Evolutionary conservation across 1,140 invertebrate genomes (phyloP).

Genomic region (Drosophila sturtevanti): DNA sequence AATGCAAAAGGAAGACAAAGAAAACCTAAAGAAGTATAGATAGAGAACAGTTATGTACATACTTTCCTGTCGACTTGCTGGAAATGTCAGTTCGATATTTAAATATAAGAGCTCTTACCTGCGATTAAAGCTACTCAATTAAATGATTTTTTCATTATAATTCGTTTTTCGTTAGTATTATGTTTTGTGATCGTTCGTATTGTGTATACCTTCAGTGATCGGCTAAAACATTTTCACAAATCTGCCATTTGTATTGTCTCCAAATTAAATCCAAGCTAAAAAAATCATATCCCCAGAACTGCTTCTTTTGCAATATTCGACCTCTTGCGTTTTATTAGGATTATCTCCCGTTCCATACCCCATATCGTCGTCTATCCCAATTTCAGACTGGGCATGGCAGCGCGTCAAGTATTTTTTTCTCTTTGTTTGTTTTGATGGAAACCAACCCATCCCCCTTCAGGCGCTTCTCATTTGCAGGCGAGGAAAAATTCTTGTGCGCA

Average conservation of each 20-base stretch:
- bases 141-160: not conserved
- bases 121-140: not conserved
- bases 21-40: conserved; percentile 18
- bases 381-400: conserved; percentile 5
- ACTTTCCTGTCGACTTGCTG: not conserved
- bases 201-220: not conserved
- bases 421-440: conserved; percentile 68
- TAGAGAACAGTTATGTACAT: not conserved
- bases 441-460: conserved; percentile 5
- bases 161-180: not conserved
- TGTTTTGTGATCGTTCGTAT: not conserved
- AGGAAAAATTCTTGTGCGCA: conserved; percentile 42
- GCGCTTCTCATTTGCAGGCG: not conserved
- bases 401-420: conserved; percentile 56
- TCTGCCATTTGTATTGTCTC: no score
- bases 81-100: not conserved
- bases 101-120: not conserved
- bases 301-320: not conserved
- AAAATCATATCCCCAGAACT: not conserved
- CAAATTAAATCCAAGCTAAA: no score
- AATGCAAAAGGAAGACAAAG: conserved; percentile 58
- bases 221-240: no score
- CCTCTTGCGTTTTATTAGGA: not conserved
- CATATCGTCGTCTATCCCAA: not conserved
- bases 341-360: not conserved